Evolutionary conservation across 2,888 invertebrate genomes (phyloP), one percentile per base, ranked within the genome.

Genomic region (Phyllotreta cruciferae): DNA sequence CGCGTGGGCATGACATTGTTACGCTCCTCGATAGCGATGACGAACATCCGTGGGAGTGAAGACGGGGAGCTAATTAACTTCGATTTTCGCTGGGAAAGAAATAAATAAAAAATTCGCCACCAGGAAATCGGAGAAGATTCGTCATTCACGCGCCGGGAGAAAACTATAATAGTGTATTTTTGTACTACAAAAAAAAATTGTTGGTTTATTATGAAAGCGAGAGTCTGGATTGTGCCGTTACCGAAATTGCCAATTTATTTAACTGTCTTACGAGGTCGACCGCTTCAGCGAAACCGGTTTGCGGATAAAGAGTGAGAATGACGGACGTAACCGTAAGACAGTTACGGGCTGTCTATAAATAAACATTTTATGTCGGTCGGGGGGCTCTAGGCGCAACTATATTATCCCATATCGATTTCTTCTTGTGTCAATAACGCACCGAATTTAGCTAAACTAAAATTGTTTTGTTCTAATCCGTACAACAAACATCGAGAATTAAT

Each of bases 231-330:
- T 24, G 52, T 58, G 50, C 62, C 58, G 63, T 58, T 64, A 62
- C 61, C 66, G 60, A 66, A 66, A 62, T 66, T 62, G 63, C 63
- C 56, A 60, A 56, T 63, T 66, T 62, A 62, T 65, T 66, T 62
- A 61, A 63, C 62, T 61, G 60, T 64, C 60, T 52, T 58, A 62
- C 66, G 66, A 66, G 66, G 66, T 64, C 66, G 58, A 60, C 66
- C 54, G 64, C 66, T 66, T 66, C 58, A 60, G 54, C 58, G 56
- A 56, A 64, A 62, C 56, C 58, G 60, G 58, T 63, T 63, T 4
- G 14, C 45, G 9, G 36, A 45, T 37, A 56, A 24, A 56, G 36
- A 56, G 39, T 39, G 45, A 36, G 37, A 56, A 44, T 45, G 44
- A 45, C 36, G 56, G 55, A 56, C 56, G 44, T 44, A 56, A 44